Evolutionary conservation across 2,113 vertebrate genomes (phyloP), one percentile per base, ranked within the genome.

Genomic region (Ctenodactylus gundi): DNA sequence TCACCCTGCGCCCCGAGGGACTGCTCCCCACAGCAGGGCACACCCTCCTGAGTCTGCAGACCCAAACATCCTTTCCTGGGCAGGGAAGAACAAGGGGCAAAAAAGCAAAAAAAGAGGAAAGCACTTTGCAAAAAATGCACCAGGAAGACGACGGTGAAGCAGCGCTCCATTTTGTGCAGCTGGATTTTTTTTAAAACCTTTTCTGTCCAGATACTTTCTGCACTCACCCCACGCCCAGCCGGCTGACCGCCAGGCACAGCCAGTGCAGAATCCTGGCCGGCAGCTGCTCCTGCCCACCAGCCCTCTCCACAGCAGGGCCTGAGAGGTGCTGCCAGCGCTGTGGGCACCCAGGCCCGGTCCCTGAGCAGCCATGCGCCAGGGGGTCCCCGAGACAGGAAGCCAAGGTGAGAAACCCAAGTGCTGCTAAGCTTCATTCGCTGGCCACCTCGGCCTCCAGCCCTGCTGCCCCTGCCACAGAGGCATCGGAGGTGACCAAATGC

Each of bases 181-280:
- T 84, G 46, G 65, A 86, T 92, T 85, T 87, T 86, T 93, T 90
- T 94, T 91, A 29, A 60, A 94, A 83, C 55, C 18, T 86, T 82
- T 77, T 82, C 73, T 77, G 53, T 77, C n/a, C n/a, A n/a, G n/a
- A n/a, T n/a, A n/a, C n/a, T n/a, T n/a, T n/a, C n/a, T n/a, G n/a
- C n/a, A n/a, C n/a, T n/a, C n/a, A n/a, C n/a, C n/a, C n/a, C n/a
- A n/a, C n/a, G n/a, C n/a, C n/a, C n/a, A n/a, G n/a, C n/a, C n/a
- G n/a, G n/a, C n/a, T n/a, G n/a, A n/a, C n/a, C n/a, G n/a, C n/a
- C n/a, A 88, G 55, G 49, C 84, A 91, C 58, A 60, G 65, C 55
- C 57, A 46, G 53, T 83, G 62, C 46, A 49, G 65, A 58, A 46
- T 77, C 75, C 76, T 58, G 25, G 90, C 78, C 44, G 3, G 0